These are phyloP conservation scores for Rhizoglyphus robini DNA, from an alignment of 1,140 invertebrate species.

Conservation along the genomic window DNA sequence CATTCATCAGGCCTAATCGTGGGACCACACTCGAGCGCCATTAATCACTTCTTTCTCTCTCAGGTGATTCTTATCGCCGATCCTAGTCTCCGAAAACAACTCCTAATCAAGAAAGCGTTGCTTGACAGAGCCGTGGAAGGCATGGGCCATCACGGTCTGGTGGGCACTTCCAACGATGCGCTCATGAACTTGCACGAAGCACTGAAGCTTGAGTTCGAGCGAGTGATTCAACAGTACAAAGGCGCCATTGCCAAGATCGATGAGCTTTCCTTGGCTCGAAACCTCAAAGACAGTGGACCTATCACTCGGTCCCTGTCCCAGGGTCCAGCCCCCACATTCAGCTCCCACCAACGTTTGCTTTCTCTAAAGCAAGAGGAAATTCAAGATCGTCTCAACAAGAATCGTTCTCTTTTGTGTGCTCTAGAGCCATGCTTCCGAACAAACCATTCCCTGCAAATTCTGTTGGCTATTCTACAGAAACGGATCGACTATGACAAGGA, in stretches of 20 bases:
- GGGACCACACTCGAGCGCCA: neutral
- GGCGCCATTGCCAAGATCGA: slow-evolving; percentile 71
- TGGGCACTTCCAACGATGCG: slow-evolving; percentile 44
- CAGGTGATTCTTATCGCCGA: slow-evolving; percentile 41
- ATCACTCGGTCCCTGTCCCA: slow-evolving; percentile 36
- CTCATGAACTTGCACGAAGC: slow-evolving; percentile 32
- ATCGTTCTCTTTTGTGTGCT: slow-evolving; percentile 71
- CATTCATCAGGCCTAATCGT: neutral
- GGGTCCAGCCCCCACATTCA: slow-evolving; percentile 58
- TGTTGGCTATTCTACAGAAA: slow-evolving; percentile 46
- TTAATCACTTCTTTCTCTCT: neutral
- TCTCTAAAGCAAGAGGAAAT: slow-evolving; percentile 55
- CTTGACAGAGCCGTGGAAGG: slow-evolving; percentile 67
- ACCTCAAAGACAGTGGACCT: slow-evolving; percentile 29
- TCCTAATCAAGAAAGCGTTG: slow-evolving; percentile 50
- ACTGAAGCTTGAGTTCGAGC: slow-evolving; percentile 49
- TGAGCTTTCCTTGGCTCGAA: slow-evolving; percentile 46
- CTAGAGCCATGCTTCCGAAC: slow-evolving; percentile 49
- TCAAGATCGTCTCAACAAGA: slow-evolving; percentile 76
- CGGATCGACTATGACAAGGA: slow-evolving; percentile 56
- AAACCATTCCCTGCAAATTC: slow-evolving; percentile 42
- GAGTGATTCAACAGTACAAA: slow-evolving; percentile 70
- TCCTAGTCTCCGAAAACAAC: slow-evolving; percentile 41
- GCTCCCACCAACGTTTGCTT: slow-evolving; percentile 61
- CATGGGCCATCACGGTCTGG: slow-evolving; percentile 72